phyloP scores from a whole-genome alignment of 2,888 invertebrate genomes.

The Quadroppia sp. region DNA sequence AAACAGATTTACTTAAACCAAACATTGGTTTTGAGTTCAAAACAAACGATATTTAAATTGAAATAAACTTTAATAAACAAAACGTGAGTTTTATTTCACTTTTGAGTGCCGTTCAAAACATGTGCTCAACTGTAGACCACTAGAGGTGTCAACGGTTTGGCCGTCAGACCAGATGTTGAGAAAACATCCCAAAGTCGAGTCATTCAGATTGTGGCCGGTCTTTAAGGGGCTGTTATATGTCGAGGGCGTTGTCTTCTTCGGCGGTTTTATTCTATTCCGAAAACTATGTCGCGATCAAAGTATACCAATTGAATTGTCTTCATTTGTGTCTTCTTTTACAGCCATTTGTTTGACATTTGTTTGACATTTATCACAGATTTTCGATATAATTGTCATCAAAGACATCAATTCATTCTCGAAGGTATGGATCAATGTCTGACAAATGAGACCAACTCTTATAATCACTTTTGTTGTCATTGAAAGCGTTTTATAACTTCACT shows the following conservation, averaged over 20 bases:
- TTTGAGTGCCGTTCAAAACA: not conserved
- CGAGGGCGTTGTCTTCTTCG: not conserved
- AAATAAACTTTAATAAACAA: not conserved
- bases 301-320: not conserved
- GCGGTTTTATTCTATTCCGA: not conserved
- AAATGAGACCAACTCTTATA: too few relatives aligned
- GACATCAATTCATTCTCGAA: not conserved
- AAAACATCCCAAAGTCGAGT: not conserved
- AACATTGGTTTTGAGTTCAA: conserved; percentile 34
- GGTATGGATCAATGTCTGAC: too few relatives aligned
- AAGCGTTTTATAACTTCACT: conserved; percentile 17
- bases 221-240: conserved; percentile 7
- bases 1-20: conserved; percentile 37
- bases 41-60: not conserved
- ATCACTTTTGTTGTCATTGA: not conserved
- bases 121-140: not conserved
- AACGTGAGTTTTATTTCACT: not conserved
- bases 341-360: not conserved
- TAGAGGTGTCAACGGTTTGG: conserved; percentile 8
- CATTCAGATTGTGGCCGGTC: not conserved
- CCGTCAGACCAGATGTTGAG: not conserved
- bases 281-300: conserved; percentile 29
- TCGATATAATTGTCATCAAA: conserved; percentile 21
- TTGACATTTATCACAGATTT: not conserved
- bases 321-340: not conserved